phyloP scores from a whole-genome alignment of 2,888 invertebrate genomes.

The Camptogramma bilineatum region DNA sequence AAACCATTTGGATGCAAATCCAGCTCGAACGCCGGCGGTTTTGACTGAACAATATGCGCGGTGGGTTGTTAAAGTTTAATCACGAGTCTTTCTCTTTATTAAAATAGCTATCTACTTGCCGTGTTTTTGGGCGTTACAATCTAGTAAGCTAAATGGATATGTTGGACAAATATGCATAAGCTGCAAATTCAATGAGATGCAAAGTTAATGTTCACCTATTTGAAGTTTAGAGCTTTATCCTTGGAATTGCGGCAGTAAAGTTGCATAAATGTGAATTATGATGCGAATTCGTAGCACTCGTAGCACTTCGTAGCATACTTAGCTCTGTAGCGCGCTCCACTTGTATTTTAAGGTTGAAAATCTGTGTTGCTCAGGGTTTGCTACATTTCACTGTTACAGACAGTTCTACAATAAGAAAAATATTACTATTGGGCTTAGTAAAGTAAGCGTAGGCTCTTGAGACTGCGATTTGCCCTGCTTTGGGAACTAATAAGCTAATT shows the following conservation, averaged over 20 bases:
- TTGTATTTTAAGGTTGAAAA: background rate
- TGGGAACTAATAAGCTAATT: background rate
- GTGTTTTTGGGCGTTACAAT: constrained; percentile 26
- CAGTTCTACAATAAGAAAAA: too few relatives aligned
- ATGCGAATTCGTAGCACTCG: constrained; percentile 14
- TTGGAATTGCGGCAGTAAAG: constrained; percentile 3
- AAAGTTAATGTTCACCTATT: constrained; percentile 8
- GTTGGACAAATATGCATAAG: constrained; percentile 20
- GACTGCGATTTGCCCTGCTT: too few relatives aligned
- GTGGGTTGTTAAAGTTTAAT: constrained; percentile 40
- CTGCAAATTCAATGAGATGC: constrained; percentile 18
- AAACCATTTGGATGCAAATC: constrained; percentile 48
- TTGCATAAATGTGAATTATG: background rate
- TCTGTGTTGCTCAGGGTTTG: background rate
- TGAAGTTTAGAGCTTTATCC: constrained; percentile 1
- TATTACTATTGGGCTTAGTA: too few relatives aligned
- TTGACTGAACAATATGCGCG: constrained; percentile 40
- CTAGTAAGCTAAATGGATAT: constrained; percentile 12
- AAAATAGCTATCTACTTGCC: constrained; percentile 29
- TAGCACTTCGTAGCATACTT: constrained; percentile 17
- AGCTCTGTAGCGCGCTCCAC: constrained; percentile 1
- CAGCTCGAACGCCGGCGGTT: constrained; percentile 37
- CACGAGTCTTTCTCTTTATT: constrained; percentile 41
- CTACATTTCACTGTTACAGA: background rate
- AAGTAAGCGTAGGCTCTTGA: too few relatives aligned